Conservation (phyloP, 1,140 invertebrate species). For the Bilobella aurantiaca region DNA sequence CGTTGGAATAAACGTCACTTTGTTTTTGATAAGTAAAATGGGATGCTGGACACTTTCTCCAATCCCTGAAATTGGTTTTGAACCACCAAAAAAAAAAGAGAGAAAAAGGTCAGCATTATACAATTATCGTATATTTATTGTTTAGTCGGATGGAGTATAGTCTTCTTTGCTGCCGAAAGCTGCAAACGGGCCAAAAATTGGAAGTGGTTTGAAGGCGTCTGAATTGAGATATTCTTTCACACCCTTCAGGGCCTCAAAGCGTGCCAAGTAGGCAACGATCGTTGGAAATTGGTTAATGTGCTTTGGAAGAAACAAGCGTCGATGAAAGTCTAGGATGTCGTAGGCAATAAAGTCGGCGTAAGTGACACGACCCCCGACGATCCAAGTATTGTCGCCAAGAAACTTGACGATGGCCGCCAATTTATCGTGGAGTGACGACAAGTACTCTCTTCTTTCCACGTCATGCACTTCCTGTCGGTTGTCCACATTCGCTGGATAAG, state of each 20-base stretch:
- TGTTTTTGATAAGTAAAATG: too few relatives aligned
- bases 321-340: constrained; percentile 1
- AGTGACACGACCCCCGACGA: neutral
- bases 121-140: too few relatives aligned
- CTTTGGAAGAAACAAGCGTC: neutral
- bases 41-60: too few relatives aligned
- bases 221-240: constrained; percentile 9
- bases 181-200: too few relatives aligned
- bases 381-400: neutral
- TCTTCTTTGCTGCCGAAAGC: too few relatives aligned
- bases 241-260: neutral
- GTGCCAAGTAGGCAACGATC: neutral
- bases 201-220: too few relatives aligned
- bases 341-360: neutral
- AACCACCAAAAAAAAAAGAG: too few relatives aligned
- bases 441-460: neutral
- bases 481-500: neutral
- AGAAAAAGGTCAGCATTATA: too few relatives aligned
- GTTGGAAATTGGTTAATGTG: neutral
- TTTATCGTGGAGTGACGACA: neutral
- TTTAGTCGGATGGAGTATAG: too few relatives aligned
- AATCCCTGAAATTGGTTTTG: too few relatives aligned
- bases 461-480: neutral
- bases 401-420: neutral
- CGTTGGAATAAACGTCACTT: too few relatives aligned